Percentiles rank a stretch among this genome's conserved stretches.
phyloP scores from a whole-genome alignment of 1,140 invertebrate species.

The Zaprionus kolodkinae region DNA sequence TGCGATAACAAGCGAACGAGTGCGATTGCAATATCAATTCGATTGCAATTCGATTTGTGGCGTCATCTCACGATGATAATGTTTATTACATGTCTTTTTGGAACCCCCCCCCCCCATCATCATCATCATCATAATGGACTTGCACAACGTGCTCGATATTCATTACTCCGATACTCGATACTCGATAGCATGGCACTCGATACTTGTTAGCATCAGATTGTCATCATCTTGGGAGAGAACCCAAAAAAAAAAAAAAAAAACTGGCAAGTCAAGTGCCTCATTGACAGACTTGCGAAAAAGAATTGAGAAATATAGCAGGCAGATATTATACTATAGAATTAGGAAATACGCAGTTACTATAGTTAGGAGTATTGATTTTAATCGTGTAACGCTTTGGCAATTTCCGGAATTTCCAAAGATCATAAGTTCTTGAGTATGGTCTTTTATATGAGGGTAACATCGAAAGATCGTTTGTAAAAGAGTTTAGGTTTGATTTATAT shows the following conservation, averaged over 20 bases:
- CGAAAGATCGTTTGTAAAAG: too few species aligned
- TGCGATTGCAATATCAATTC: constrained; percentile 5
- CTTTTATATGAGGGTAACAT: background rate
- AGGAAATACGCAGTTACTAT: background rate
- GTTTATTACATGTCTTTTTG: background rate
- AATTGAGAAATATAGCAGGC: too few species aligned
- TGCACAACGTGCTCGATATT: constrained; percentile 1
- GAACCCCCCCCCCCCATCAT: background rate
- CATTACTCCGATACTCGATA: background rate
- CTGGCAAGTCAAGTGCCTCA: constrained; percentile 34
- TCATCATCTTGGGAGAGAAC: background rate
- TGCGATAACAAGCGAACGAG: background rate
- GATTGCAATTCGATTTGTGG: background rate
- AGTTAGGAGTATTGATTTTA: background rate
- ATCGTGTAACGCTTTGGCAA: background rate
- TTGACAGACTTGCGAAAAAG: too few species aligned
- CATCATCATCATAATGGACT: background rate
- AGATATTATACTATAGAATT: background rate
- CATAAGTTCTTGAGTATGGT: background rate
- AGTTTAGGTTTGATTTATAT: background rate
- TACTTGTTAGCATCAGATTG: constrained; percentile 1
- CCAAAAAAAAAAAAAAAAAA: constrained; percentile 5
- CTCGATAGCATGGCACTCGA: background rate
- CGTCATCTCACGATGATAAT: constrained; percentile 50
- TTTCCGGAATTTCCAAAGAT: background rate